Conservation (phyloP, 1,140 invertebrate species). For the Grapholita molesta region DNA sequence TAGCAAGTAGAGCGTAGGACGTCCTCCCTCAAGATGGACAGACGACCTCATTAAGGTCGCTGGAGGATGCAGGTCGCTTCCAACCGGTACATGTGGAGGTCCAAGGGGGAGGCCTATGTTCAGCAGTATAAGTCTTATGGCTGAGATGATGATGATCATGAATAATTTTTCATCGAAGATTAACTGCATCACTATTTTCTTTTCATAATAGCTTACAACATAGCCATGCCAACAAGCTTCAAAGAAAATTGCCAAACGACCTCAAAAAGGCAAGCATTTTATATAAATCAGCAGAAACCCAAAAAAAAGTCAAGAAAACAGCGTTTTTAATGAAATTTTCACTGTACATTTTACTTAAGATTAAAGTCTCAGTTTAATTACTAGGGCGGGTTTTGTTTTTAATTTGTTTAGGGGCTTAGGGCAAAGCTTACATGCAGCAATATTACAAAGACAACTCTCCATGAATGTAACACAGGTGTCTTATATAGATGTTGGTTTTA, state of each 20-base stretch:
- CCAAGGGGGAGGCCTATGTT: too few species aligned
- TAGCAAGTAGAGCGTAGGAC: too few species aligned
- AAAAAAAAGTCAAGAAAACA: not conserved
- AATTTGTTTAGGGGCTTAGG: constrained; percentile 44
- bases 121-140: too few species aligned
- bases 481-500: not conserved
- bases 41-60: too few species aligned
- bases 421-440: constrained; percentile 43
- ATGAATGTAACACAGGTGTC: not conserved
- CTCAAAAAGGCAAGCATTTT: not conserved
- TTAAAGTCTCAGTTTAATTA: constrained; percentile 35
- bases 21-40: too few species aligned
- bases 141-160: too few species aligned
- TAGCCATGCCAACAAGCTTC: too few species aligned
- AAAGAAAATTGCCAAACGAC: not conserved
- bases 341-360: not conserved
- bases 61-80: too few species aligned
- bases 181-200: too few species aligned
- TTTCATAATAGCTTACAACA: too few species aligned
- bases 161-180: too few species aligned
- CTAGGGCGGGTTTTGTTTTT: constrained; percentile 37
- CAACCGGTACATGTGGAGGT: too few species aligned
- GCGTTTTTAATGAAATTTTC: constrained; percentile 12
- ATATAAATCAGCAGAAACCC: not conserved
- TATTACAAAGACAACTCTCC: constrained; percentile 41